These are phyloP conservation scores for Podarcis muralis DNA, from an alignment of 2,113 vertebrate species.

Conservation along the genomic window DNA sequence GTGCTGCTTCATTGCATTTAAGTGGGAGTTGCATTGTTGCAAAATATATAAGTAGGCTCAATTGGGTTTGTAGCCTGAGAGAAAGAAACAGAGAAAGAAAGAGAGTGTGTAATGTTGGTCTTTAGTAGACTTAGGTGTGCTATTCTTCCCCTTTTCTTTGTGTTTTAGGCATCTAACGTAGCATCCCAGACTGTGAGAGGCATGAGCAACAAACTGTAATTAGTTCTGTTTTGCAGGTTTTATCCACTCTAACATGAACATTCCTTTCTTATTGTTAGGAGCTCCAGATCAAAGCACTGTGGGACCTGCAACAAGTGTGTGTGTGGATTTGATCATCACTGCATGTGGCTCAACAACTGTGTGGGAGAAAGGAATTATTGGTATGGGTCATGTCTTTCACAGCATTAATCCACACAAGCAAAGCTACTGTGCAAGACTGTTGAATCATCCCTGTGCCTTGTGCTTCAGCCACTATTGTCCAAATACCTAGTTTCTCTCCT, in stretches of 20 bases:
- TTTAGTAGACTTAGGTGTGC: background rate
- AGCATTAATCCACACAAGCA: background rate
- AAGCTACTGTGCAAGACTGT: background rate
- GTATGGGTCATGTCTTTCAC: conserved; percentile 65
- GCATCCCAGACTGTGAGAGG: no score
- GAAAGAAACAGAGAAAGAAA: no score
- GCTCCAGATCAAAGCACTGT: conserved; percentile 94
- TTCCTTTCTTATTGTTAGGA: conserved; percentile 80
- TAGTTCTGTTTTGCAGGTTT: background rate
- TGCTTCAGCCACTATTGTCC: no score
- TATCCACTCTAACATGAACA: background rate
- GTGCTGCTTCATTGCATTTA: background rate
- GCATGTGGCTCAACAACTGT: conserved; percentile 99
- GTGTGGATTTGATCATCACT: conserved; percentile 95
- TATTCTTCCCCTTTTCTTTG: background rate
- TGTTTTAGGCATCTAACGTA: background rate
- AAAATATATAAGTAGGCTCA: background rate
- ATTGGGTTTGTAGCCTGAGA: background rate
- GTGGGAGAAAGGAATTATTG: conserved; percentile 96
- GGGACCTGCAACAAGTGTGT: conserved; percentile 97
- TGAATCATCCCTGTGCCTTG: conserved; percentile 23
- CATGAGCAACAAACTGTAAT: rapidly evolving
- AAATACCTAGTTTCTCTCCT: rapidly evolving
- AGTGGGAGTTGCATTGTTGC: background rate
- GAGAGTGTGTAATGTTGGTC: no score